These are phyloP conservation scores for Venturia canescens DNA, from an alignment of 1,140 invertebrate genomes.

Conservation along the genomic window DNA sequence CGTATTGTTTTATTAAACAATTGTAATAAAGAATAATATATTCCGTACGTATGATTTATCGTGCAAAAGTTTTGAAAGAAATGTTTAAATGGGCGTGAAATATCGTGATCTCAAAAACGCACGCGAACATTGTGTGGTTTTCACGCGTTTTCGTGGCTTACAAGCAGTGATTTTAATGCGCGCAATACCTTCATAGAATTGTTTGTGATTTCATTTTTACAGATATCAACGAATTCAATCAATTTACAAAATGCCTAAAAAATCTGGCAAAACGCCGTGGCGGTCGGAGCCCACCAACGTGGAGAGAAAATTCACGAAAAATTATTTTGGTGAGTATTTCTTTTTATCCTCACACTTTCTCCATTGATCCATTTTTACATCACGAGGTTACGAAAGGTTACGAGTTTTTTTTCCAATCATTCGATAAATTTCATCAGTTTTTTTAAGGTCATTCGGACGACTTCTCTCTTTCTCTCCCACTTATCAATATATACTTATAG, in stretches of 20 bases:
- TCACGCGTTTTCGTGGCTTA: background rate
- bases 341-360: constrained; percentile 1
- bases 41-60: too few species aligned
- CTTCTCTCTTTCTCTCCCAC: too few species aligned
- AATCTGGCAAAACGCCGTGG: constrained; percentile 26
- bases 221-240: background rate
- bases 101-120: background rate
- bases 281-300: background rate
- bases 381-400: background rate
- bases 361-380: constrained; percentile 1
- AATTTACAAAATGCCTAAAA: constrained; percentile 43
- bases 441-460: too few species aligned
- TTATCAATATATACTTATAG: too few species aligned
- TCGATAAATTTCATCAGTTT: too few species aligned
- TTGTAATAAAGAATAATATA: too few species aligned
- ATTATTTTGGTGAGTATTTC: constrained; percentile 45
- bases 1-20: too few species aligned
- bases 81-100: background rate
- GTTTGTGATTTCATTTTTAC: constrained; percentile 31
- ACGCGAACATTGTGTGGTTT: background rate
- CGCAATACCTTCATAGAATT: constrained; percentile 7
- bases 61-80: too few species aligned
- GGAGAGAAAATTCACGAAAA: constrained; percentile 12
- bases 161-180: constrained; percentile 7
- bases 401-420: background rate